These are phyloP conservation scores for Pyrgus malvae DNA, from an alignment of 2,888 invertebrate species.

Conservation along the genomic window DNA sequence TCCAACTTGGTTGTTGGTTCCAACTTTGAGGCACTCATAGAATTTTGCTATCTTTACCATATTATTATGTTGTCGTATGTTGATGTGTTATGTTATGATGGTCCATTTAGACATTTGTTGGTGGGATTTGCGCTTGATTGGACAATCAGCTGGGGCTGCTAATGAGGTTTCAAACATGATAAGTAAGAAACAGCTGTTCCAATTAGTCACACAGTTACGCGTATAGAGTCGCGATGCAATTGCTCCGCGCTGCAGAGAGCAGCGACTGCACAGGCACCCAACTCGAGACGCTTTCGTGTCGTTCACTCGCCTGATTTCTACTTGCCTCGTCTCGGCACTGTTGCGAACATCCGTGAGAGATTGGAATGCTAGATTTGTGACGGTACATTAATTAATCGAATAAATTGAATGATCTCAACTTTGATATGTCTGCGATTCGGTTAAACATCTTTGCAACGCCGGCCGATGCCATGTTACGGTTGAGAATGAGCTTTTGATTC, in stretches of 20 bases:
- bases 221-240: slow-evolving; percentile 44
- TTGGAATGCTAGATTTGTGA: slow-evolving; percentile 59
- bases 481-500: neutral
- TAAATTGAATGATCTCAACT: slow-evolving; percentile 28
- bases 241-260: slow-evolving; percentile 27
- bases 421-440: slow-evolving; percentile 18
- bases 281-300: slow-evolving; percentile 55
- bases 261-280: slow-evolving; percentile 40
- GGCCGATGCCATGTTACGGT: neutral
- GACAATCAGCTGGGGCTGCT: too few relatives aligned
- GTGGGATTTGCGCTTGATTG: neutral
- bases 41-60: too few relatives aligned
- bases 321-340: slow-evolving; percentile 42
- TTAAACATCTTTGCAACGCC: neutral
- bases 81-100: neutral
- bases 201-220: slow-evolving; percentile 56
- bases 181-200: slow-evolving; percentile 64
- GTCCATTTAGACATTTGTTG: neutral
- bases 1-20: too few relatives aligned
- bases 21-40: too few relatives aligned
- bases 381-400: slow-evolving; percentile 47
- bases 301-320: slow-evolving; percentile 64
- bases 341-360: slow-evolving; percentile 60
- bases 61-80: too few relatives aligned
- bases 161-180: slow-evolving; percentile 13